Percentiles rank a stretch among this genome's conserved stretches.
phyloP scores from a whole-genome alignment of 2,888 invertebrate genomes.

The Xestia c-nigrum region DNA sequence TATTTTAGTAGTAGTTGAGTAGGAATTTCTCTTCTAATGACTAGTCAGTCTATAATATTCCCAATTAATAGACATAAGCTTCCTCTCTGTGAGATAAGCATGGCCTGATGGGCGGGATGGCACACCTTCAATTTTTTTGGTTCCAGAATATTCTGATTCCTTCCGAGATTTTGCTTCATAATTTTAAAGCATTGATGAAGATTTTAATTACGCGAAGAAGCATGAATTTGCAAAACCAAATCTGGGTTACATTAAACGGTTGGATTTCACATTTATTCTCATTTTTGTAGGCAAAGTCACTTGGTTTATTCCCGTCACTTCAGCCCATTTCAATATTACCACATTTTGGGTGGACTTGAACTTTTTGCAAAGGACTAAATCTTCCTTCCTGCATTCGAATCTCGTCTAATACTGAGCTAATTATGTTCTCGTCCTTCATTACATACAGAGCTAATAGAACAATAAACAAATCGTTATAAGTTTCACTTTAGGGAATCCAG shows the following conservation, averaged over 20 bases:
- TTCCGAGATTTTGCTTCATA: neutral
- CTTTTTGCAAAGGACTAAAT: neutral
- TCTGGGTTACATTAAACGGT: neutral
- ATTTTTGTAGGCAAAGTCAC: too few relatives aligned
- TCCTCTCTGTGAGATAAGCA: neutral
- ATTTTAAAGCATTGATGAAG: too few relatives aligned
- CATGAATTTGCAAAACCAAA: neutral
- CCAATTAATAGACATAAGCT: neutral
- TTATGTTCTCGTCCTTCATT: neutral
- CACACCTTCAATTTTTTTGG: neutral
- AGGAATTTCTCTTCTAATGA: neutral
- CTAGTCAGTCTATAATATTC: neutral
- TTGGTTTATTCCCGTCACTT: too few relatives aligned
- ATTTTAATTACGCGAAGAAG: neutral
- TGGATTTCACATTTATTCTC: neutral
- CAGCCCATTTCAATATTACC: neutral
- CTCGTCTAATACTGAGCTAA: neutral
- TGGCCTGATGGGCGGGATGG: neutral
- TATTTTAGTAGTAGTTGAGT: neutral
- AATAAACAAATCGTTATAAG: constrained; percentile 6
- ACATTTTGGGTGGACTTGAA: neutral
- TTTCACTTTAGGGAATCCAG: constrained; percentile 8
- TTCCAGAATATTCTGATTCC: neutral
- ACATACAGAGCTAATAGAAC: constrained; percentile 1
- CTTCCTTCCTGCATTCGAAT: neutral